Conservation (phyloP, 2,113 vertebrate genomes). For the Piaya cayana region DNA sequence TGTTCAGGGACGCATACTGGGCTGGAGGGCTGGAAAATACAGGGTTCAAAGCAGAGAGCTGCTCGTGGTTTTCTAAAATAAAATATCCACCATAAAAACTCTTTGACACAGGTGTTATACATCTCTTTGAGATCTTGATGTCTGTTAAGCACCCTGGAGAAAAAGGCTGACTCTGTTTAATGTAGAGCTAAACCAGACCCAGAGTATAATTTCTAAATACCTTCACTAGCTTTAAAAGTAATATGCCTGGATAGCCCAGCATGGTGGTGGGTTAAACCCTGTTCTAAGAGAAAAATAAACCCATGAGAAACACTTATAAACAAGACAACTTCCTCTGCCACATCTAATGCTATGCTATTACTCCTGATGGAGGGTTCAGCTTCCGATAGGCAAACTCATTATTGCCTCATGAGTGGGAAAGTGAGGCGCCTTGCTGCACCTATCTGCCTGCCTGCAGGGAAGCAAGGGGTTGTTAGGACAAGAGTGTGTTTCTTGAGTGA, state of each 20-base stretch:
- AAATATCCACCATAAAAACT: background rate
- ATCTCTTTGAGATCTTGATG: background rate
- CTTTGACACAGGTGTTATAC: background rate
- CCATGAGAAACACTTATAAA: background rate
- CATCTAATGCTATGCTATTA: fast-evolving
- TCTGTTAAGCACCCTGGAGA: background rate
- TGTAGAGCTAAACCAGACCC: background rate
- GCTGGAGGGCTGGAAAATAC: background rate
- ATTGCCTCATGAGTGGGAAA: background rate
- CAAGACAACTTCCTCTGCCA: background rate
- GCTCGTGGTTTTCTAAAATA: background rate
- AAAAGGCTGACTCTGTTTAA: background rate
- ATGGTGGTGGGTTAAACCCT: fast-evolving
- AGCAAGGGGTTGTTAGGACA: background rate
- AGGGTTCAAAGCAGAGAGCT: background rate
- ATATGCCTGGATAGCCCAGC: background rate
- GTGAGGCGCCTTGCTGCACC: background rate
- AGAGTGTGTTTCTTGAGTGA: background rate
- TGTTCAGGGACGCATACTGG: background rate
- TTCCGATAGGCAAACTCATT: background rate
- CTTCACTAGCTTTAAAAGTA: background rate
- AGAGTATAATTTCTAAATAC: background rate
- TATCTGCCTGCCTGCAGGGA: background rate
- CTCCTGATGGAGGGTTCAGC: fast-evolving
- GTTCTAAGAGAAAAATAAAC: background rate